Evolutionary conservation across 1,140 invertebrate genomes (phyloP).

Genomic region (Drosophila jambulina): DNA sequence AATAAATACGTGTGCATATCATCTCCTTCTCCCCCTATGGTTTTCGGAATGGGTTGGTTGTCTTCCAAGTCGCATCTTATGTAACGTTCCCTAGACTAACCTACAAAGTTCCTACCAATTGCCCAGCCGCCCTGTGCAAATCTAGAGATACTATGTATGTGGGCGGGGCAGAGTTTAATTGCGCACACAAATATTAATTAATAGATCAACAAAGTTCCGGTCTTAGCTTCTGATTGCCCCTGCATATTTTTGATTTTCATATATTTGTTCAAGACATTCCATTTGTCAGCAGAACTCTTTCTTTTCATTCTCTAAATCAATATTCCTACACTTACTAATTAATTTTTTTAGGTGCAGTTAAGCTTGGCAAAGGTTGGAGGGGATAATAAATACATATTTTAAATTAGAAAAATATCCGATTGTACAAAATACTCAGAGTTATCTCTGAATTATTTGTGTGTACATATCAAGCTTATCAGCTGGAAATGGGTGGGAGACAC

Average conservation of each 20-base stretch:
- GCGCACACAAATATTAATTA: not conserved
- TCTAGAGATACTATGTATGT: not conserved
- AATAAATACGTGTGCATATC: constrained; percentile 30
- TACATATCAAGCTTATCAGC: constrained; percentile 23
- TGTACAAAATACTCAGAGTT: constrained; percentile 4
- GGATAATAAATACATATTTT: constrained; percentile 13
- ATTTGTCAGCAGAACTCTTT: not conserved
- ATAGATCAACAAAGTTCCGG: not conserved
- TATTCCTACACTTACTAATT: not conserved
- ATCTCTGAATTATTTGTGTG: constrained; percentile 20
- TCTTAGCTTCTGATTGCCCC: not conserved
- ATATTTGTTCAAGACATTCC: not conserved
- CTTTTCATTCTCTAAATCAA: constrained; percentile 3
- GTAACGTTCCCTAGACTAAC: constrained; percentile 42
- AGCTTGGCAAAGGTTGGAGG: not conserved
- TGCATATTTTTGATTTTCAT: not conserved
- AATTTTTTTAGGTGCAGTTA: not conserved
- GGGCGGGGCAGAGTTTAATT: constrained; percentile 18
- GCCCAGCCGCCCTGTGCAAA: not conserved
- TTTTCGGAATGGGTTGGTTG: constrained; percentile 13
- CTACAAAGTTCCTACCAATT: constrained; percentile 9
- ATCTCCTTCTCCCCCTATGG: not conserved
- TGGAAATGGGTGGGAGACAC: constrained; percentile 8
- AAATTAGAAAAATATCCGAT: constrained; percentile 12
- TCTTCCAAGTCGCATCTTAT: constrained; percentile 39